Conservation (phyloP, 2,113 vertebrate species). For the Heptranchias perlo region DNA sequence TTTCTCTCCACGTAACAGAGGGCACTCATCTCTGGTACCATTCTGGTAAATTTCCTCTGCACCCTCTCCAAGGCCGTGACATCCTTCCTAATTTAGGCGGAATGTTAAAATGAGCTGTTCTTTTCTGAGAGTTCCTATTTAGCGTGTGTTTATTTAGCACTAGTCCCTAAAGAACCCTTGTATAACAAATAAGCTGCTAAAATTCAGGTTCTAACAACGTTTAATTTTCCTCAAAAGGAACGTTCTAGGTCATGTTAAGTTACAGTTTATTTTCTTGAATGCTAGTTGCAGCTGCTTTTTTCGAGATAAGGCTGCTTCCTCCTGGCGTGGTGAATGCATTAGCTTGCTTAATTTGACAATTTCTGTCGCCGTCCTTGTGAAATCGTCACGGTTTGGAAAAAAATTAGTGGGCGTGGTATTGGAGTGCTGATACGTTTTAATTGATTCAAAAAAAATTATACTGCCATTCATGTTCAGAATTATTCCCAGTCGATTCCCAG, state of each 20-base stretch:
- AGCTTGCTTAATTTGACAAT: background rate
- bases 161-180: too few relatives aligned
- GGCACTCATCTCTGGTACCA: too few relatives aligned
- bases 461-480: background rate
- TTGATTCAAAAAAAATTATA: background rate
- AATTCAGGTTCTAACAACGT: too few relatives aligned
- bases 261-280: background rate
- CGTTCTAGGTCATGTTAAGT: background rate
- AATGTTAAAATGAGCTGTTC: too few relatives aligned
- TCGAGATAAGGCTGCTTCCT: background rate
- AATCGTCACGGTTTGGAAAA: background rate
- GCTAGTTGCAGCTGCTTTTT: background rate
- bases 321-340: background rate
- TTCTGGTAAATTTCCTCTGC: too few relatives aligned
- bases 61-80: too few relatives aligned
- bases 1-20: too few relatives aligned
- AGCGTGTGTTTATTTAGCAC: too few relatives aligned
- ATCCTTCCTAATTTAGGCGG: too few relatives aligned
- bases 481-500: background rate
- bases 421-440: background rate
- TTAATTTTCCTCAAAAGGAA: too few relatives aligned
- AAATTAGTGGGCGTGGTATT: background rate
- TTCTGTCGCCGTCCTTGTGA: background rate
- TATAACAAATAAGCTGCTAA: too few relatives aligned
- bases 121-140: too few relatives aligned